Conservation (phyloP, 2,888 invertebrate genomes). For the Eupithecia exiguata region DNA sequence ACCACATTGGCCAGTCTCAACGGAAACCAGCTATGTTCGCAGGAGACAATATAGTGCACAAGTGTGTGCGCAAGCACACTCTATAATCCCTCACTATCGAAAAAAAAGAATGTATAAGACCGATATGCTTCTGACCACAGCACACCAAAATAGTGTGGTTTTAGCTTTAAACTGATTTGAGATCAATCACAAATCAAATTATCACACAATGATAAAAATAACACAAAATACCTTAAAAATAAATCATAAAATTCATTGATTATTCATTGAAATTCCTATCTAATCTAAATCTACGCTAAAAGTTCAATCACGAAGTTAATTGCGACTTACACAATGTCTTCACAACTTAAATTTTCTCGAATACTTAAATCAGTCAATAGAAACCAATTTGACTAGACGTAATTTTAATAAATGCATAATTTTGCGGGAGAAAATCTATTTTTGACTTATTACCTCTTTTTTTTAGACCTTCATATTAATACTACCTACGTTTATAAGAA, state of each 20-base stretch:
- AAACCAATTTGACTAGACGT: constrained; percentile 33
- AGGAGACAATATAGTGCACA: too few species aligned
- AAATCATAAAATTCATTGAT: neutral
- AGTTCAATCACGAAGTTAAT: neutral
- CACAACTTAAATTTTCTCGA: constrained; percentile 6
- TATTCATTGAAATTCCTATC: neutral
- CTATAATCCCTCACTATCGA: too few species aligned
- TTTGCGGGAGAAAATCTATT: neutral
- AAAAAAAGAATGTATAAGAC: neutral
- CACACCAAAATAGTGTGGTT: neutral
- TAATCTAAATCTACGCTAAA: neutral
- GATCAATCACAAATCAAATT: neutral
- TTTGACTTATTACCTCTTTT: neutral
- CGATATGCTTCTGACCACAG: neutral
- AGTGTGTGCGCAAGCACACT: too few species aligned
- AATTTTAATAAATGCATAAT: constrained; percentile 34
- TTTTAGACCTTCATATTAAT: neutral
- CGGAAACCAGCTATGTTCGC: too few species aligned
- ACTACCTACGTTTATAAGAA: too few species aligned
- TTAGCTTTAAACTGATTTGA: neutral
- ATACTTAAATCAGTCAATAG: constrained; percentile 15
- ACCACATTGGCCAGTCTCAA: too few species aligned
- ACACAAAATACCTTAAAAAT: neutral
- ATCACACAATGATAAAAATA: neutral
- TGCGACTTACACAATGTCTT: neutral